Percentiles rank a stretch among this genome's conserved stretches.
phyloP scores from a whole-genome alignment of 2,113 vertebrate species.

The Leuciscus idus region DNA sequence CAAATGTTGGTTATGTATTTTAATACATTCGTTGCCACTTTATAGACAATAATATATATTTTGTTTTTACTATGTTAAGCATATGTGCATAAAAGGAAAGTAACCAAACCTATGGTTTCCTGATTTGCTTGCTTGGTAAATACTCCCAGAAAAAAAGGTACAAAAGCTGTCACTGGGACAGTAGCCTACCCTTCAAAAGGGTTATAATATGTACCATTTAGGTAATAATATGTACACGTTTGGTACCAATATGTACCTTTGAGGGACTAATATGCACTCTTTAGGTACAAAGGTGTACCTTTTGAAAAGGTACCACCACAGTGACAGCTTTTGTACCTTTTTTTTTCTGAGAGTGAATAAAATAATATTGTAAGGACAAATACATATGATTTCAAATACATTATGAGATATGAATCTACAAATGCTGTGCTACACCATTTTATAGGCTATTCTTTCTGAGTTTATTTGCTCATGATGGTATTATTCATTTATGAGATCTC shows the following conservation, averaged over 20 bases:
- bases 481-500: not conserved
- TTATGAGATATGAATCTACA: not conserved
- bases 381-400: not conserved
- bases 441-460: not conserved
- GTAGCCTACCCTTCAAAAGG: no score
- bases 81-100: not conserved
- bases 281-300: no score
- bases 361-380: not conserved
- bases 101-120: not conserved
- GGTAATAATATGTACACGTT: no score
- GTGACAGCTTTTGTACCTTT: no score
- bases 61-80: not conserved
- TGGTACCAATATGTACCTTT: no score
- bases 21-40: not conserved
- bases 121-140: no score
- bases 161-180: no score
- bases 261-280: no score
- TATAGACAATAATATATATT: not conserved
- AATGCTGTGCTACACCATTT: not conserved
- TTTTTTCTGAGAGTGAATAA: not conserved
- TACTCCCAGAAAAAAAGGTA: no score
- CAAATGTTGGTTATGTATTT: not conserved
- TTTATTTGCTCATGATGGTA: not conserved
- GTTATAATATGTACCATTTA: no score
- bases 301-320: no score